Percentiles rank a stretch among this genome's conserved stretches.
Conservation (phyloP, 2,888 invertebrate species). For the Meghimatium bilineatum region DNA sequence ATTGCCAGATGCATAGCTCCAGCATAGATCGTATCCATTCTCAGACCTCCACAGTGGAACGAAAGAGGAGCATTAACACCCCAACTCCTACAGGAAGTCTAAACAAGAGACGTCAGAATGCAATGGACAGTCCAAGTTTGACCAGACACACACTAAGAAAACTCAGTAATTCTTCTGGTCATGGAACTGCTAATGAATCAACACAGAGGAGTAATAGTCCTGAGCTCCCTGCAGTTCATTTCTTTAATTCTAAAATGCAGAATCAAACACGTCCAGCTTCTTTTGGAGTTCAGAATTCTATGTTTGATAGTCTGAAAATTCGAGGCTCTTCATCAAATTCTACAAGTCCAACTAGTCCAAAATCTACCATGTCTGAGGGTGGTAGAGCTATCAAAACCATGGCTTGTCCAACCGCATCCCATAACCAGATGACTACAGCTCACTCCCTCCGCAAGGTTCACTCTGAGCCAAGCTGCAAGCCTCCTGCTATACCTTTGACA, state of each 20-base stretch:
- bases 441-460: slow-evolving; percentile 51
- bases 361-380: slow-evolving; percentile 43
- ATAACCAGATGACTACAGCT: slow-evolving; percentile 35
- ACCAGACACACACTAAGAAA: slow-evolving; percentile 64
- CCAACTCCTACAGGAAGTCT: slow-evolving; percentile 73
- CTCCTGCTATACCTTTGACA: slow-evolving; percentile 47
- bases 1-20: slow-evolving; percentile 52
- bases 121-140: slow-evolving; percentile 62
- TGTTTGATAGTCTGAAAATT: slow-evolving; percentile 69
- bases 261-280: slow-evolving; percentile 34
- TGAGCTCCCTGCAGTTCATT: slow-evolving; percentile 75
- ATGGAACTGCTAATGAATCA: slow-evolving; percentile 62
- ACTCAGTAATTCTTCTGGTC: slow-evolving; percentile 63
- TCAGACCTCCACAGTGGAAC: slow-evolving; percentile 57
- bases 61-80: slow-evolving; percentile 56
- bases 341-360: slow-evolving; percentile 46
- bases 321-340: slow-evolving; percentile 32
- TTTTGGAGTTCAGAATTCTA: slow-evolving; percentile 62
- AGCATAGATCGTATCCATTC: slow-evolving; percentile 51
- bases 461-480: slow-evolving; percentile 52
- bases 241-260: slow-evolving; percentile 70
- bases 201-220: slow-evolving; percentile 67
- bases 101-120: slow-evolving; percentile 63
- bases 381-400: slow-evolving; percentile 38
- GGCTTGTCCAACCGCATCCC: slow-evolving; percentile 27